Conservation (phyloP, 2,113 vertebrate genomes). For the Herpetotheres cachinnans region DNA sequence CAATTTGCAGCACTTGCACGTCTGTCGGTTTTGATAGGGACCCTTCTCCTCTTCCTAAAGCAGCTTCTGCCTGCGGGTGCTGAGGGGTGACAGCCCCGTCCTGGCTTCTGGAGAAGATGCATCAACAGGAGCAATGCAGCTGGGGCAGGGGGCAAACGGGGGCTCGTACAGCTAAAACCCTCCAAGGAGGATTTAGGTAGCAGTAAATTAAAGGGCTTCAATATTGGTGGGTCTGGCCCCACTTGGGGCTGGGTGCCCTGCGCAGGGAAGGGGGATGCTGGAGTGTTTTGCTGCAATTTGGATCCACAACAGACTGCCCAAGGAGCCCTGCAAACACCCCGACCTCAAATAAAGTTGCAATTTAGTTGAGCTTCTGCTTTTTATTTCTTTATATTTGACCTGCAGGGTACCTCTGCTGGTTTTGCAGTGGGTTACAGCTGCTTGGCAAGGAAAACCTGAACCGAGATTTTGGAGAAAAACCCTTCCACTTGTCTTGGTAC, state of each 20-base stretch:
- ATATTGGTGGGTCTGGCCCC: background rate
- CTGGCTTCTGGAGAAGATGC: background rate
- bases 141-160: background rate
- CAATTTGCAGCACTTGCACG: fast-evolving
- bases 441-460: background rate
- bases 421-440: background rate
- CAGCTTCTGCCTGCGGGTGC: background rate
- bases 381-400: background rate
- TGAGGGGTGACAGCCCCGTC: background rate
- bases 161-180: background rate
- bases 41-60: background rate
- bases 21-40: background rate
- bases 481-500: background rate
- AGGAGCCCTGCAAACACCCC: background rate
- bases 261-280: background rate
- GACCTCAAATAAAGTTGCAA: background rate
- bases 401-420: background rate
- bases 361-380: background rate
- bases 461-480: background rate
- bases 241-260: background rate
- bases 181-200: fast-evolving
- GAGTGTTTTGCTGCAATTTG: background rate
- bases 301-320: background rate
- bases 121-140: background rate
- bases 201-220: background rate